Evolutionary conservation across 1,140 invertebrate species (phyloP).

Genomic region (Lordiphosa mommai): DNA sequence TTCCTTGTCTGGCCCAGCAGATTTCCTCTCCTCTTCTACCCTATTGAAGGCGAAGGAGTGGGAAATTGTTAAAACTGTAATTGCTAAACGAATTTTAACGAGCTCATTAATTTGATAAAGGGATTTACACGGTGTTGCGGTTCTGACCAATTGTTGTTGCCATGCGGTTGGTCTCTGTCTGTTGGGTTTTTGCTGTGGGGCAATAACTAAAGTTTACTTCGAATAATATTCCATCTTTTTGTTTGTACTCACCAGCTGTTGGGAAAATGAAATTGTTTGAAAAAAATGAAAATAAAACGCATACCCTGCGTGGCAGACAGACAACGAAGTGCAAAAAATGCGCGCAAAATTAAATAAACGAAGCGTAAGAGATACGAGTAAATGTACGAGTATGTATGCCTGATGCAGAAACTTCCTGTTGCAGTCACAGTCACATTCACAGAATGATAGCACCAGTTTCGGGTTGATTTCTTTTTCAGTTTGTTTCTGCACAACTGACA

Average conservation of each 20-base stretch:
- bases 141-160: constrained; percentile 54
- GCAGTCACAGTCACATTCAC: constrained; percentile 25
- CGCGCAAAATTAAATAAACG: constrained; percentile 66
- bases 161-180: constrained; percentile 34
- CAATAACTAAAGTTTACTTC: constrained; percentile 72
- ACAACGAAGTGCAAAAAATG: constrained; percentile 35
- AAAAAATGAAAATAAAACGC: constrained; percentile 10
- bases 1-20: constrained; percentile 51
- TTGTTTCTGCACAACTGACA: constrained; percentile 21
- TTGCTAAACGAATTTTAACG: constrained; percentile 80
- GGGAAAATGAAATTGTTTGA: constrained; percentile 61
- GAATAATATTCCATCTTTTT: constrained; percentile 39
- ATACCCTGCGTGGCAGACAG: constrained; percentile 6
- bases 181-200: constrained; percentile 18
- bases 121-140: constrained; percentile 77
- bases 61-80: constrained; percentile 79
- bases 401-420: constrained; percentile 17
- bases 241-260: constrained; percentile 25
- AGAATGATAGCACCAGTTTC: not conserved
- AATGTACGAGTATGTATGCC: constrained; percentile 4
- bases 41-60: constrained; percentile 28
- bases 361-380: constrained; percentile 69
- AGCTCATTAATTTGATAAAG: constrained; percentile 79
- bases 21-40: constrained; percentile 26
- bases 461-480: not conserved